phyloP scores from a whole-genome alignment of 1,140 invertebrate genomes.

The Neomicropteryx cornuta region DNA sequence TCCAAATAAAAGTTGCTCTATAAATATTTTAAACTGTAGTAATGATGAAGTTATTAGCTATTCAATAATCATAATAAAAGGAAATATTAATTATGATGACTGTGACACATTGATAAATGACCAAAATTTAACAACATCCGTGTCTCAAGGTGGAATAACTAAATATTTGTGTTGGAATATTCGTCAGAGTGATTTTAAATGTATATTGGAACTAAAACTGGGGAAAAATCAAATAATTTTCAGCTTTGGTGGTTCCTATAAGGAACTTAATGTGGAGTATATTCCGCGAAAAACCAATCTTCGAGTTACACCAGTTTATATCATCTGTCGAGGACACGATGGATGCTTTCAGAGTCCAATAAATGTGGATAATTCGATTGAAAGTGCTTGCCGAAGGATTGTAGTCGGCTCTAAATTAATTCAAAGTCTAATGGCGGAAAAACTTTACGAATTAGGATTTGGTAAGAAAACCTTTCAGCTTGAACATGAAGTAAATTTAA shows the following conservation, averaged over 20 bases:
- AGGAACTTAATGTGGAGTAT: conserved; percentile 26
- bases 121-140: no score
- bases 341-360: conserved; percentile 69
- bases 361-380: conserved; percentile 54
- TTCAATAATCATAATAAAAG: conserved; percentile 34
- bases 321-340: conserved; percentile 64
- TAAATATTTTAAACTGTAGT: conserved; percentile 35
- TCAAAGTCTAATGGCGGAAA: conserved; percentile 80
- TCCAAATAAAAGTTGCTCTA: conserved; percentile 28
- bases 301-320: conserved; percentile 54
- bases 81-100: no score
- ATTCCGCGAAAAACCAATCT: conserved; percentile 36
- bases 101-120: no score
- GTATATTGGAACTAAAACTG: conserved; percentile 28
- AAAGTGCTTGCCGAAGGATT: conserved; percentile 67
- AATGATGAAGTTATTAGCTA: conserved; percentile 36
- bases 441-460: conserved; percentile 70
- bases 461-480: conserved; percentile 74
- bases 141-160: conserved; percentile 21
- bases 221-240: conserved; percentile 33
- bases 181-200: conserved; percentile 37
- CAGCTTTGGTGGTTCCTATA: conserved; percentile 21
- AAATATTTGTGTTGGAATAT: conserved; percentile 29
- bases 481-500: conserved; percentile 46
- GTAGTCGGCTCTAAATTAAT: conserved; percentile 66